Conservation (phyloP, 2,113 vertebrate genomes). For the Sturnira hondurensis region DNA sequence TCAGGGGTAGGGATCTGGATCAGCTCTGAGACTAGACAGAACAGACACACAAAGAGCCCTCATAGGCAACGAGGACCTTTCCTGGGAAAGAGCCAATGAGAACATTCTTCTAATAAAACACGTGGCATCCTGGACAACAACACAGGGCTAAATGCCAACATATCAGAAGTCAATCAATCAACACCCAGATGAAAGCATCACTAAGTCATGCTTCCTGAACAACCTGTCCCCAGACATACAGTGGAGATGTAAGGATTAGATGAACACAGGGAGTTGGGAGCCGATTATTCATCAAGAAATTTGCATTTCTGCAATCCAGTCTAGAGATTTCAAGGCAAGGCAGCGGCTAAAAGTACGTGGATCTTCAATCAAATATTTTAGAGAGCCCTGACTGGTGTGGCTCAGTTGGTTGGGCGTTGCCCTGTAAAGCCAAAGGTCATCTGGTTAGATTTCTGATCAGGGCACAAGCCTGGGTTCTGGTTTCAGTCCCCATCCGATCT, state of each 20-base stretch:
- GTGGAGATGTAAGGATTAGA: too few relatives aligned
- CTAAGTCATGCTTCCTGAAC: not conserved
- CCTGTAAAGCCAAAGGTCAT: too few relatives aligned
- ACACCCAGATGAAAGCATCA: not conserved
- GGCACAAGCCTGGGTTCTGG: too few relatives aligned
- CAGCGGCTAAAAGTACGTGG: not conserved
- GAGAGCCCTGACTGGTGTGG: not conserved
- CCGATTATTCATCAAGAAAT: not conserved
- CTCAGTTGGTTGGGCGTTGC: too few relatives aligned
- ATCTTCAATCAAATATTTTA: not conserved
- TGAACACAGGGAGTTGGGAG: too few relatives aligned
- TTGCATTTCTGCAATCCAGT: not conserved
- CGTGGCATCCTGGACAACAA: accelerated
- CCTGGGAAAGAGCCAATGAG: not conserved
- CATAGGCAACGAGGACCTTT: not conserved
- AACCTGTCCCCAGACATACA: accelerated
- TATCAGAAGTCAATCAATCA: not conserved
- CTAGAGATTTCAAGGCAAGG: not conserved
- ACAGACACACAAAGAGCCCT: not conserved
- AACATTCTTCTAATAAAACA: not conserved
- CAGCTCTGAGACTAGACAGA: not conserved
- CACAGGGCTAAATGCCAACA: accelerated
- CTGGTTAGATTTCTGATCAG: too few relatives aligned
- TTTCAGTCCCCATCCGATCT: not conserved
- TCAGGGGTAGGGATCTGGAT: not conserved